phyloP scores from a whole-genome alignment of 2,113 vertebrate species.

The Oryzias woworae region DNA sequence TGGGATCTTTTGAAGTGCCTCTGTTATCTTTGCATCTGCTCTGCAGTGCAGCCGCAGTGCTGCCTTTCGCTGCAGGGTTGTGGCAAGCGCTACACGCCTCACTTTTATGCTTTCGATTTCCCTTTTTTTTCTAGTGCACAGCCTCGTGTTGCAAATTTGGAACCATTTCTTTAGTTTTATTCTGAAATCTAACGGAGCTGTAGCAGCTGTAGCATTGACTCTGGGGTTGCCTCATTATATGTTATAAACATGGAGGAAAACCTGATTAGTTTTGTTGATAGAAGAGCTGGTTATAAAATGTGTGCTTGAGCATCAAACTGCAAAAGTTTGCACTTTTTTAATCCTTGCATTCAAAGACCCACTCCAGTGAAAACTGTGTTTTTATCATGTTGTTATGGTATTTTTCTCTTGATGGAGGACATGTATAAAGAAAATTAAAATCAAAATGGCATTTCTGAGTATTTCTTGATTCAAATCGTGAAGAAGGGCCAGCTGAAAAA shows the following conservation, averaged over 20 bases:
- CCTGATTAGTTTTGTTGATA: slow-evolving; percentile 17
- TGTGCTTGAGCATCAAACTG: background rate
- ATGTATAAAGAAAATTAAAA: no score
- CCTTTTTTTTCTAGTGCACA: background rate
- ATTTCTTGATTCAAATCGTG: no score
- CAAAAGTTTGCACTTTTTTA: slow-evolving; percentile 11
- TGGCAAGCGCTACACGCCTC: background rate
- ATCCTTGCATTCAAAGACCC: no score
- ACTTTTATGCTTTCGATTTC: background rate
- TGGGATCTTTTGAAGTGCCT: slow-evolving; percentile 18
- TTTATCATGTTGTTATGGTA: no score
- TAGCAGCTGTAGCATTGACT: background rate
- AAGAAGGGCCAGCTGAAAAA: no score
- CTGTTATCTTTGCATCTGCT: slow-evolving; percentile 21
- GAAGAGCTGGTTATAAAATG: slow-evolving; percentile 40
- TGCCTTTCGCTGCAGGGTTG: background rate
- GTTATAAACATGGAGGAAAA: background rate
- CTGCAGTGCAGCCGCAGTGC: slow-evolving; percentile 2
- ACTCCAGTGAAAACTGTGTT: no score
- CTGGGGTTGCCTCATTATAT: background rate
- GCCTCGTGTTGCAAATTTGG: background rate
- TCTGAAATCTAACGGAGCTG: background rate
- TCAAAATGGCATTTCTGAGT: no score
- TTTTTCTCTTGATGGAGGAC: no score
- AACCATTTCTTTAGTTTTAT: background rate